Conservation (phyloP, 2,888 invertebrate species). For the Aleiodes testaceus region DNA sequence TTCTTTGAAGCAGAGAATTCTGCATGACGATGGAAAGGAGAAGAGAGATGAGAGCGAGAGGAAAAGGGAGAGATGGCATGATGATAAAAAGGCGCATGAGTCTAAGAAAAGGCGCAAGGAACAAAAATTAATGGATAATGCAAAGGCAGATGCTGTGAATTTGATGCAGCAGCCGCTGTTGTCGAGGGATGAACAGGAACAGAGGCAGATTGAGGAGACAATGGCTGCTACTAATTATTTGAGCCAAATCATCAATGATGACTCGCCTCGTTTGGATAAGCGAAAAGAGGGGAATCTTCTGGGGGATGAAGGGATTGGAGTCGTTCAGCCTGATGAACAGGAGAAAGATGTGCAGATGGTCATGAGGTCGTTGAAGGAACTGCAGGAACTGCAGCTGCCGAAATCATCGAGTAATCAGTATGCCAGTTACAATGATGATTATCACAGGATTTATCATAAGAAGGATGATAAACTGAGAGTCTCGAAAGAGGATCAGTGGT, state of each 20-base stretch:
- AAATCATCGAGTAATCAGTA: conserved; percentile 62
- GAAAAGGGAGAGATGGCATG: conserved; percentile 56
- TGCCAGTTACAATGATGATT: conserved; percentile 62
- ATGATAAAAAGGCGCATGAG: conserved; percentile 62
- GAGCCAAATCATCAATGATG: conserved; percentile 72
- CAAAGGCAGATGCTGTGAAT: conserved; percentile 27
- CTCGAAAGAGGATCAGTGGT: conserved; percentile 65
- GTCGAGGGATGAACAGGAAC: conserved; percentile 67
- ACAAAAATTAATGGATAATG: conserved; percentile 53
- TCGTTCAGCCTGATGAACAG: conserved; percentile 62
- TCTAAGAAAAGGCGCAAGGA: conserved; percentile 61
- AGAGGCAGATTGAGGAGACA: conserved; percentile 70
- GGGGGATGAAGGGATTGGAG: conserved; percentile 54
- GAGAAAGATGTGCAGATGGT: conserved; percentile 71
- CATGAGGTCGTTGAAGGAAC: conserved; percentile 69
- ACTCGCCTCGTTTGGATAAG: conserved; percentile 59
- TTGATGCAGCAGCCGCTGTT: conserved; percentile 53
- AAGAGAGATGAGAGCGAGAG: conserved; percentile 60
- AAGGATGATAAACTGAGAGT: conserved; percentile 65
- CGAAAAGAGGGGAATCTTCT: conserved; percentile 57
- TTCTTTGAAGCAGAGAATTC: conserved; percentile 61
- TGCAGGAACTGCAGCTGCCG: conserved; percentile 66
- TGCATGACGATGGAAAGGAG: conserved; percentile 59
- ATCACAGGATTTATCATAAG: conserved; percentile 64
- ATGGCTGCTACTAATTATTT: conserved; percentile 72